Percentiles rank a stretch among this genome's conserved stretches.
Evolutionary conservation across 92 coral and sea anemone genomes (phyloP).

Genomic region (Epizoanthus rinbou): DNA sequence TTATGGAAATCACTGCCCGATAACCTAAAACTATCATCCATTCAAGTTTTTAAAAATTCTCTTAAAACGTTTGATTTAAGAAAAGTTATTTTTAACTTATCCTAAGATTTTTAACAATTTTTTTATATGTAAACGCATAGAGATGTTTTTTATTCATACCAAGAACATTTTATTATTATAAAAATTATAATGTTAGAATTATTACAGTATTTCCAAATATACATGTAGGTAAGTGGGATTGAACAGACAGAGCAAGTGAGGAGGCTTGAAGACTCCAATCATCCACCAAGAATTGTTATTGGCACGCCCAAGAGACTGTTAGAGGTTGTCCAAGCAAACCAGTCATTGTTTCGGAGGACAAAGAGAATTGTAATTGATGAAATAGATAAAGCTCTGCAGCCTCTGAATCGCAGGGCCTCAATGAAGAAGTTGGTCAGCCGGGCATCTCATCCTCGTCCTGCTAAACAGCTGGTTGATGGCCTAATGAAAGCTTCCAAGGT

Average conservation of each 20-base stretch:
- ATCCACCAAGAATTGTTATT: slow-evolving; percentile 73
- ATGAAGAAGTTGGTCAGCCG: slow-evolving; percentile 60
- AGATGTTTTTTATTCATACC: too few relatives aligned
- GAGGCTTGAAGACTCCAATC: slow-evolving; percentile 49
- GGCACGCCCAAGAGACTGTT: slow-evolving; percentile 84
- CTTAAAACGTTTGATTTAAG: too few relatives aligned
- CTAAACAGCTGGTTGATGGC: slow-evolving; percentile 69
- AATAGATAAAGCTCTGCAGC: slow-evolving; percentile 79
- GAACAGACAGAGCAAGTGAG: slow-evolving; percentile 66
- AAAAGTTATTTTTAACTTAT: too few relatives aligned
- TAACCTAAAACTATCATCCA: too few relatives aligned
- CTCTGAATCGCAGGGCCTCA: slow-evolving; percentile 64
- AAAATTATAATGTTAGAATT: too few relatives aligned
- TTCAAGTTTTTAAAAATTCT: too few relatives aligned
- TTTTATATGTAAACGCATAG: too few relatives aligned
- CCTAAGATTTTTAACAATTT: too few relatives aligned
- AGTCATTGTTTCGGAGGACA: slow-evolving; percentile 63
- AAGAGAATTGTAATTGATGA: slow-evolving; percentile 83
- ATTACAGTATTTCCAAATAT: too few relatives aligned
- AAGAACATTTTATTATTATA: too few relatives aligned
- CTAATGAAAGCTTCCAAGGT: slow-evolving; percentile 73
- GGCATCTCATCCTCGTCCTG: slow-evolving; percentile 76
- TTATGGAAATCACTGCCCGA: too few relatives aligned
- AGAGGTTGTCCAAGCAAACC: slow-evolving; percentile 67
- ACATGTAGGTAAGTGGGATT: slow-evolving; percentile 76